These are phyloP conservation scores for Latheticus oryzae DNA, from an alignment of 2,888 invertebrate genomes.

Conservation along the genomic window DNA sequence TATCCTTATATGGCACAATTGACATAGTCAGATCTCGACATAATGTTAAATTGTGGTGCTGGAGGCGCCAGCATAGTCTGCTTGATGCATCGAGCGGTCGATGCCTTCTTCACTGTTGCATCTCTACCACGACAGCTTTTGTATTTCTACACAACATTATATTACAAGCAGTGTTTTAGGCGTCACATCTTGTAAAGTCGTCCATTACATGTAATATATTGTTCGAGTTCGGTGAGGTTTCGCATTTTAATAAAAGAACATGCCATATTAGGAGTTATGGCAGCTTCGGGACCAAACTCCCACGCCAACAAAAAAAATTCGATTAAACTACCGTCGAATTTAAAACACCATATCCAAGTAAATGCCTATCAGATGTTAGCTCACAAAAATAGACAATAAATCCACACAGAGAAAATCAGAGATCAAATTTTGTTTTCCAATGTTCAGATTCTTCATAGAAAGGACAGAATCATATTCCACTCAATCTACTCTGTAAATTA, in stretches of 20 bases:
- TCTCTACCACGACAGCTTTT: conserved; percentile 25
- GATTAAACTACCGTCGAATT: no score
- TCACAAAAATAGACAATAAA: no score
- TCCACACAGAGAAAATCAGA: no score
- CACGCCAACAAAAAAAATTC: no score
- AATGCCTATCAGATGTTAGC: no score
- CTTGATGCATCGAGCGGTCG: conserved; percentile 32
- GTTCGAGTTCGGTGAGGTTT: conserved; percentile 36
- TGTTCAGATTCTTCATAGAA: no score
- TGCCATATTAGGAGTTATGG: conserved; percentile 36
- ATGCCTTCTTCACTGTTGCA: conserved; percentile 24
- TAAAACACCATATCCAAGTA: no score
- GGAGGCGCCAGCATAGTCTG: conserved; percentile 37
- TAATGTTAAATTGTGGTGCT: conserved; percentile 34
- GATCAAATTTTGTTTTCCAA: no score
- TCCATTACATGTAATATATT: conserved; percentile 37
- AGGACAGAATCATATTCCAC: no score
- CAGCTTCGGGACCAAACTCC: conserved; percentile 29
- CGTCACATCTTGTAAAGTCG: conserved; percentile 38
- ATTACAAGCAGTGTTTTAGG: conserved; percentile 33
- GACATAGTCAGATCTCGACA: conserved; percentile 29
- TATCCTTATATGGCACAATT: conserved; percentile 15
- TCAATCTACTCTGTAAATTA: no score
- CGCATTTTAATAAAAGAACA: conserved; percentile 37
- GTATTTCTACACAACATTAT: conserved; percentile 25